phyloP scores from a whole-genome alignment of 2,113 vertebrate genomes.

The Serilophus lunatus region DNA sequence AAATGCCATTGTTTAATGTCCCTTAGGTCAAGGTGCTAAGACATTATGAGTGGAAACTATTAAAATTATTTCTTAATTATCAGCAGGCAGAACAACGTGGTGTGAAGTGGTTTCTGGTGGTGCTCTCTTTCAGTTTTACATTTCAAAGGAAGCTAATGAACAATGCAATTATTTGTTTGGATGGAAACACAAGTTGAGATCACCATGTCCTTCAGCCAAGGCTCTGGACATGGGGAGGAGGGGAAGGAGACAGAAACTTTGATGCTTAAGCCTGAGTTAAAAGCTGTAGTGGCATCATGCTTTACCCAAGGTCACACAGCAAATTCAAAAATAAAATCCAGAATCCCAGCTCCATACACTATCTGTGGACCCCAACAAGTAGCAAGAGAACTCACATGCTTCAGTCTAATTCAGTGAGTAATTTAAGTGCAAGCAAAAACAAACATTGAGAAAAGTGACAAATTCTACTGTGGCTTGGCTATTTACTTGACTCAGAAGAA shows the following conservation, averaged over 20 bases:
- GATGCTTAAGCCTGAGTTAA: not conserved
- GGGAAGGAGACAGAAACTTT: not conserved
- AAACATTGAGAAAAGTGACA: conserved; percentile 2
- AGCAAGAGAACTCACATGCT: not conserved
- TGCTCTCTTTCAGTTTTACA: not conserved
- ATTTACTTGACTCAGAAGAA: not conserved
- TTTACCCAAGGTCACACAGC: not conserved
- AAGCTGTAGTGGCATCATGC: not conserved
- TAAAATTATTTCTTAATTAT: not conserved
- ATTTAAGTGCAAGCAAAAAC: not conserved
- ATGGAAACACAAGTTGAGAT: not conserved
- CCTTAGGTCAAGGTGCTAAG: not conserved
- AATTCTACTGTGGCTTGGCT: not conserved
- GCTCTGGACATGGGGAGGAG: not conserved
- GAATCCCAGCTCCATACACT: not conserved
- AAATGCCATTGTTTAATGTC: not conserved
- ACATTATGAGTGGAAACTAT: not conserved
- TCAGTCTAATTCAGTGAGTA: not conserved
- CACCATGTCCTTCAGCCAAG: not conserved
- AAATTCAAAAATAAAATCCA: not conserved
- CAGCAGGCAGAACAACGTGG: not conserved
- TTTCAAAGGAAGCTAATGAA: not conserved
- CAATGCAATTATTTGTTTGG: not conserved
- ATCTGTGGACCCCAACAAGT: not conserved
- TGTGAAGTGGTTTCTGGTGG: not conserved